These are phyloP conservation scores for Anagyrus pseudococci DNA, from an alignment of 2,888 invertebrate genomes.

Conservation along the genomic window DNA sequence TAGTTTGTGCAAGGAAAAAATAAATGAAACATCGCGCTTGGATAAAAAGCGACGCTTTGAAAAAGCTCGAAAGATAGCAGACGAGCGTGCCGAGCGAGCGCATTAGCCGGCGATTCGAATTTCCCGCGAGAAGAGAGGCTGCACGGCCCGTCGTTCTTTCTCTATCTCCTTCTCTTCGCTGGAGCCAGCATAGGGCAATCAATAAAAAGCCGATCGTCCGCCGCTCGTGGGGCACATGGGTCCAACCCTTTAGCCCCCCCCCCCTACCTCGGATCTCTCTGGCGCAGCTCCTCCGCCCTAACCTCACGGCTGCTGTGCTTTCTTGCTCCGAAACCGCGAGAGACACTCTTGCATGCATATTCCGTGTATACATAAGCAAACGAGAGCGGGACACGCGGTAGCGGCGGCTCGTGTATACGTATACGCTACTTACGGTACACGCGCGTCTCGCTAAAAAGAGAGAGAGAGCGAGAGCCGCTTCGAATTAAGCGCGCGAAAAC, in stretches of 20 bases:
- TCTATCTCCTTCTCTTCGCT: too few relatives aligned
- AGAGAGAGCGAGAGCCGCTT: conserved; percentile 14
- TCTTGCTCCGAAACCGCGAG: background rate
- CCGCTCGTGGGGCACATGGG: too few relatives aligned
- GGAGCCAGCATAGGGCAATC: background rate
- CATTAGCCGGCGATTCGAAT: conserved; percentile 13
- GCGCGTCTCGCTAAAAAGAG: background rate
- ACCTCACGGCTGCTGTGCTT: background rate
- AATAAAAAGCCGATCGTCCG: background rate
- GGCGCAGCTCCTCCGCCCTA: background rate
- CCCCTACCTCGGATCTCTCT: background rate
- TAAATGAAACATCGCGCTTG: too few relatives aligned
- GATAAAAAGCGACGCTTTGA: too few relatives aligned
- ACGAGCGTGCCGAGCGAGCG: too few relatives aligned
- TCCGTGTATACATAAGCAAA: background rate
- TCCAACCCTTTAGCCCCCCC: background rate
- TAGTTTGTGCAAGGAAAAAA: too few relatives aligned
- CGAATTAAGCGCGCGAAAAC: conserved; percentile 35
- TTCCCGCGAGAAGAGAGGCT: conserved; percentile 19
- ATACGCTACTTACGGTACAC: too few relatives aligned
- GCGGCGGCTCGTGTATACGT: too few relatives aligned
- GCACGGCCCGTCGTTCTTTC: too few relatives aligned
- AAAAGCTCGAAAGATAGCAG: too few relatives aligned
- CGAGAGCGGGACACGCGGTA: background rate
- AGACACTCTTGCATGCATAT: too few relatives aligned